Conservation (phyloP, 1,140 invertebrate genomes). For the Paraescarpia echinospica region DNA sequence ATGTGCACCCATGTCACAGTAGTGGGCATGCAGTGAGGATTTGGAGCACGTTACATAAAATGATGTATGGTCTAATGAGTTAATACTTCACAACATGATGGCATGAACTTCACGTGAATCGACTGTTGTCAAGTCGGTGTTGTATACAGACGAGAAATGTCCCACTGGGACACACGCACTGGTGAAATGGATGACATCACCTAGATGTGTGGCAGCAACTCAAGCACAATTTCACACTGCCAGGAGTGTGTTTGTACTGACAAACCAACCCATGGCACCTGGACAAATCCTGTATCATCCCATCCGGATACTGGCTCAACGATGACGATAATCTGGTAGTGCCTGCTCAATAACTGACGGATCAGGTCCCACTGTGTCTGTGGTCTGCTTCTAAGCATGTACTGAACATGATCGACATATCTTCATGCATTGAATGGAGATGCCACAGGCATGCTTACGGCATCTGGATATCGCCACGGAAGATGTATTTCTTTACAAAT, state of each 20-base stretch:
- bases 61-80: too few relatives aligned
- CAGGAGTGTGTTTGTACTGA: not conserved
- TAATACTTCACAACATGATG: too few relatives aligned
- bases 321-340: not conserved
- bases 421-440: not conserved
- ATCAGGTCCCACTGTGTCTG: too few relatives aligned
- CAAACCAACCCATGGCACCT: not conserved
- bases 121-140: not conserved
- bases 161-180: not conserved
- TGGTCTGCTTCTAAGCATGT: too few relatives aligned
- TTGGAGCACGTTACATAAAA: too few relatives aligned
- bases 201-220: not conserved
- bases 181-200: not conserved
- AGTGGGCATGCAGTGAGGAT: too few relatives aligned
- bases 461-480: not conserved
- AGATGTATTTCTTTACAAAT: not conserved
- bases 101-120: not conserved
- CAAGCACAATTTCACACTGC: not conserved
- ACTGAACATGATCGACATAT: not conserved
- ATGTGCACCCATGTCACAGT: too few relatives aligned
- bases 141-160: not conserved
- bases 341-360: not conserved
- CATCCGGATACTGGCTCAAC: too few relatives aligned
- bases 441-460: not conserved
- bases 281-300: too few relatives aligned